Evolutionary conservation across 2,797 vertebrate species (phyloP), one percentile per base, ranked within the genome.

Genomic region (Karalla daura): DNA sequence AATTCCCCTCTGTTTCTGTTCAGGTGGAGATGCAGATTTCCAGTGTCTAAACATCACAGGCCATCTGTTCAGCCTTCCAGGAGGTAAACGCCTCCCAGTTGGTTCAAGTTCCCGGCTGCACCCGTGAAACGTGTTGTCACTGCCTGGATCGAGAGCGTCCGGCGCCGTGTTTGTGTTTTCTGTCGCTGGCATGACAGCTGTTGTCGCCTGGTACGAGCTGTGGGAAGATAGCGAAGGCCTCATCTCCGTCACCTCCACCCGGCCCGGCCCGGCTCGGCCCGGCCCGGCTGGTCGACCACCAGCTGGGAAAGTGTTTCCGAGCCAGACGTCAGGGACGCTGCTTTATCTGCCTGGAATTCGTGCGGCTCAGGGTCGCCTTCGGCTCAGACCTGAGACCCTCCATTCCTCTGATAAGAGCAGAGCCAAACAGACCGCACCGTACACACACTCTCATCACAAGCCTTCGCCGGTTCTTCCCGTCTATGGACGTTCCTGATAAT

Each of bases 301-400:
- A 20, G 64, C 58, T 2, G 54, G 74, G 35, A 83, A 80, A 78
- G 52, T 46, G 52, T 21, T 62, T 35, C 21, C 12, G 25, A 41
- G 21, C 12, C 66, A 59, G 46, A 70, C 49, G 36, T 68, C 63
- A 68, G 60, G 30, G 43, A 30, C 47, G 61, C 60, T 62, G 46
- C 53, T 86, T 90, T 87, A 89, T 91, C 87, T 81, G 80, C 36
- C 55, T 69, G 59, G 67, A 83, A 88, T 89, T 89, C 86, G 61
- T 89, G 76, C 64, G 21, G 76, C 81, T 86, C 65, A 76, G 55
- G 79, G 77, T 75, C 63, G 76, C 40, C 74, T 75, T 74, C 53
- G 54, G 37, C 30, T 5, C 70, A 67, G 83, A 82, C 67, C 84
- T 40, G 68, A 80, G 83, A 77, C 39, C 65, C 35, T 74, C 15